Evolutionary conservation across 2,888 invertebrate genomes (phyloP).

Genomic region (Pandemis cinnamomeana): DNA sequence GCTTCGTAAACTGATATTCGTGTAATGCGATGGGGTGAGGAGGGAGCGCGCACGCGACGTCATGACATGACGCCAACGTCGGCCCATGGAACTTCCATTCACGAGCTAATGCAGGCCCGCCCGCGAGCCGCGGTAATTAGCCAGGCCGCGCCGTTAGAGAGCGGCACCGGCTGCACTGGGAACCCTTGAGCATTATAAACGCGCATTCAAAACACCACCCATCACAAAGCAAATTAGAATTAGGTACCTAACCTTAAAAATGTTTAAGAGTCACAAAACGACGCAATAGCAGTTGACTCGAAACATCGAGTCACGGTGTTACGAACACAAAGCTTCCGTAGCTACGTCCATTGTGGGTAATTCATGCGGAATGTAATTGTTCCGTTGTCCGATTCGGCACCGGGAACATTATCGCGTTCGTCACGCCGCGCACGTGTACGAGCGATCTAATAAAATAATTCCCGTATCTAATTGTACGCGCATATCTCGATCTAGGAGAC

Average conservation of each 20-base stretch:
- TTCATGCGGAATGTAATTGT: conserved; percentile 82
- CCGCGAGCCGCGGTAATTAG: conserved; percentile 9
- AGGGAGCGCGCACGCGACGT: conserved; percentile 71
- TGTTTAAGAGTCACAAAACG: conserved; percentile 51
- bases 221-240: conserved; percentile 31
- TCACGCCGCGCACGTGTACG: conserved; percentile 83
- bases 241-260: conserved; percentile 43
- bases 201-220: conserved; percentile 22
- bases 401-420: conserved; percentile 81
- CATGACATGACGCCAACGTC: conserved; percentile 49
- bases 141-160: conserved; percentile 13
- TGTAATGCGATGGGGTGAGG: conserved; percentile 58
- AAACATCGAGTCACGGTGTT: conserved; percentile 68
- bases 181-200: conserved; percentile 14
- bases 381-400: conserved; percentile 66
- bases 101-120: conserved; percentile 14
- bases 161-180: conserved; percentile 12
- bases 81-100: conserved; percentile 22
- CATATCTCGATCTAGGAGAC: conserved; percentile 83
- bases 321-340: conserved; percentile 73
- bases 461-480: conserved; percentile 84
- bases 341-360: conserved; percentile 75
- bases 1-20: conserved; percentile 68
- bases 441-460: conserved; percentile 83
- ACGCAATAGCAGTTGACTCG: conserved; percentile 65